A percentile compares a stretch with the other conserved stretches of the same genome.
These are phyloP conservation scores for Phyllotreta cruciferae DNA, from an alignment of 2,888 invertebrate genomes.

Conservation along the genomic window DNA sequence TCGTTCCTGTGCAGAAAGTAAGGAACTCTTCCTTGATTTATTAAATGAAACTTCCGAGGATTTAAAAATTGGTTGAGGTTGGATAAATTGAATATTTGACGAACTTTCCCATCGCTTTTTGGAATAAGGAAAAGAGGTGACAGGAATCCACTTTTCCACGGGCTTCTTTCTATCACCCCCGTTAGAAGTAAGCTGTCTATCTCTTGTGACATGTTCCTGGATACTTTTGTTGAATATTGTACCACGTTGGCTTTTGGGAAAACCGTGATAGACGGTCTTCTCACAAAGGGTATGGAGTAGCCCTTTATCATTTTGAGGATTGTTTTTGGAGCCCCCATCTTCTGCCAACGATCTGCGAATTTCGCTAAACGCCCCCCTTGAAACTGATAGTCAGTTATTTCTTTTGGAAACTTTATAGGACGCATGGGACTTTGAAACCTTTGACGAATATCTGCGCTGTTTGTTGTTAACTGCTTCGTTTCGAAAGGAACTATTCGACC, in stretches of 20 bases:
- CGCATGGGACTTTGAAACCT: neutral
- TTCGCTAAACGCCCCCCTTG: constrained; percentile 22
- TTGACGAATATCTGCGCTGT: too few species aligned
- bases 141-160: too few species aligned
- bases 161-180: constrained; percentile 27
- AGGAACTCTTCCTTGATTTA: too few species aligned
- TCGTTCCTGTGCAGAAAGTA: too few species aligned
- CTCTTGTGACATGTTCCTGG: constrained; percentile 19
- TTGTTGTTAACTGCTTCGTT: too few species aligned
- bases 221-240: constrained; percentile 20
- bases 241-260: neutral
- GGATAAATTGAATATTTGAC: too few species aligned
- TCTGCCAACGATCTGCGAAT: constrained; percentile 26
- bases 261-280: constrained; percentile 20
- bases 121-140: too few species aligned
- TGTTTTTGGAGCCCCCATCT: constrained; percentile 25
- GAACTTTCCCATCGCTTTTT: too few species aligned
- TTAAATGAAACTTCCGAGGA: too few species aligned
- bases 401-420: constrained; percentile 11
- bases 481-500: too few species aligned
- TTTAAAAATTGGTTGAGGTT: too few species aligned
- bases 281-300: constrained; percentile 35
- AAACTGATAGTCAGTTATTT: constrained; percentile 20
- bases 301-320: constrained; percentile 33
- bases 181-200: constrained; percentile 25